phyloP scores from a whole-genome alignment of 2,797 vertebrate genomes.

The Periophthalmus magnuspinnatus region DNA sequence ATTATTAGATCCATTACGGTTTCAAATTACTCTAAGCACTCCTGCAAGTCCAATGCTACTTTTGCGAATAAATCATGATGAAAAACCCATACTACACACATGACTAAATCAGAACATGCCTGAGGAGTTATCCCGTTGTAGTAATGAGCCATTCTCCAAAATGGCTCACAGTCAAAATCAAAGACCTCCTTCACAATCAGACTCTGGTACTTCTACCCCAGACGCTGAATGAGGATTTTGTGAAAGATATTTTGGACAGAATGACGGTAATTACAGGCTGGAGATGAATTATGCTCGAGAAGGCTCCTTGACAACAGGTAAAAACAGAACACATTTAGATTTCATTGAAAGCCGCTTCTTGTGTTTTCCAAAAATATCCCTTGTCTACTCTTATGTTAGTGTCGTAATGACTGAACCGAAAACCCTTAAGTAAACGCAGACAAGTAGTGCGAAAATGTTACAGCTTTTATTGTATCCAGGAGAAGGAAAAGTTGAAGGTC shows the following conservation, averaged over 20 bases:
- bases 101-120: slow-evolving; percentile 7
- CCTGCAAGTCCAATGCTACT: too few species aligned
- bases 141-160: slow-evolving; percentile 32
- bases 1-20: too few species aligned
- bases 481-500: too few species aligned
- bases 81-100: slow-evolving; percentile 3
- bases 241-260: slow-evolving; percentile 24
- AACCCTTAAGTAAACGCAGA: too few species aligned
- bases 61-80: background rate
- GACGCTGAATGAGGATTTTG: slow-evolving; percentile 4
- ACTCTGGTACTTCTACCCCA: slow-evolving; percentile 12
- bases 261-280: slow-evolving; percentile 35
- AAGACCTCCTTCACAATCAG: slow-evolving; percentile 38
- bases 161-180: slow-evolving; percentile 27
- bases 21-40: too few species aligned
- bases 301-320: slow-evolving; percentile 22
- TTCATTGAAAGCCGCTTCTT: background rate
- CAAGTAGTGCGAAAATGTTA: too few species aligned
- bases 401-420: too few species aligned
- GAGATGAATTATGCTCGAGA: slow-evolving; percentile 21
- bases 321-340: slow-evolving; percentile 13
- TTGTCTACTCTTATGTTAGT: slow-evolving; percentile 3
- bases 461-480: too few species aligned
- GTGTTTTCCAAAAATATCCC: slow-evolving; percentile 9
- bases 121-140: slow-evolving; percentile 32